Base-by-base conservation (phyloP, 2,113 vertebrate genomes). In the Apodemus sylvaticus region DNA sequence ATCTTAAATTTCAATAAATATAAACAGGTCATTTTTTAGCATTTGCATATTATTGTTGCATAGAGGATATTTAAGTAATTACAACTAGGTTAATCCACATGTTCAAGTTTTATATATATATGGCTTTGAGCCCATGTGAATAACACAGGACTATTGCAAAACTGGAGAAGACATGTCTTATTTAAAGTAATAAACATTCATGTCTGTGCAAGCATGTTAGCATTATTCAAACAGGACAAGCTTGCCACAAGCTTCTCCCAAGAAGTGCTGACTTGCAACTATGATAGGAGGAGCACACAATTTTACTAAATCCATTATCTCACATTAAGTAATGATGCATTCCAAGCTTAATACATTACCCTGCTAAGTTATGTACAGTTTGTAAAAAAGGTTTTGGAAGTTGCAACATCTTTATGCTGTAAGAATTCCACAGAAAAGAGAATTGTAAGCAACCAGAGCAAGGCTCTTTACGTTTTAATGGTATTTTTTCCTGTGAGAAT, bases 161-260 rank as follows among this genome's bases (percentile, higher is more conserved):
- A 73, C 34, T 31, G 36, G 2, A 76, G 42, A 48, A 83, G 86
- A 13, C 3, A 36, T 29, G 7, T 14, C 19, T 74, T 55, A 48
- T 62, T 89, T 85, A 73, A 93, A 78, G 26, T 85, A 70, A 91
- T 95, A 85, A 91, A 93, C 94, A 93, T 94, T 89, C 60, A 88
- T 93, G 71, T 79, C 48, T 86, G 51, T 81, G 6, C 71, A 95
- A 93, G 93, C 39, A 31, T 13, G 4, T 53, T 42, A 78, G 16
- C 55, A 39, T 58, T 79, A 93, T 42, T 58, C 71, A 93, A 79
- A 93, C 22, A 42, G 60, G 19, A 70, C 26, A 93, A 62, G 26
- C 64, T 22, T 89, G 42, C 22, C 45, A 16, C 55, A 71, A 85
- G 36, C 89, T 91, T 91, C 77, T 91, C 36, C 82, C 31, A 88